Evolutionary conservation across 2,113 vertebrate genomes (phyloP).

Genomic region (Dromaius novaehollandiae): DNA sequence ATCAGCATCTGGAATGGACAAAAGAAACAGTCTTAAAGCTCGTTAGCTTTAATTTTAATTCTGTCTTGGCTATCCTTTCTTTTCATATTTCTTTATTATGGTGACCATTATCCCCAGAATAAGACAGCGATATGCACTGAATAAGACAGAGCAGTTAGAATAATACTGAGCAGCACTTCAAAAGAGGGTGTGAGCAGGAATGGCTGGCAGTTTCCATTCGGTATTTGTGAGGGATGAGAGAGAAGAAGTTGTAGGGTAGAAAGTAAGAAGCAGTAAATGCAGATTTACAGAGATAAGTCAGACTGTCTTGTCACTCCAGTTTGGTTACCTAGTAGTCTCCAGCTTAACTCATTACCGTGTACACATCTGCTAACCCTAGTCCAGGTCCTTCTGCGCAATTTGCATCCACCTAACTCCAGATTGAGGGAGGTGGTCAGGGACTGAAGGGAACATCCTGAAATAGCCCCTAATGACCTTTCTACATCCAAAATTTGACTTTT

Average conservation of each 20-base stretch:
- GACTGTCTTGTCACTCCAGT: background rate
- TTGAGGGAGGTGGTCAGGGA: background rate
- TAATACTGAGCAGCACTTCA: background rate
- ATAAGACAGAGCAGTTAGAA: background rate
- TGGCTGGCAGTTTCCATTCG: background rate
- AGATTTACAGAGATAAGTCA: background rate
- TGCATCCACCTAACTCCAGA: background rate
- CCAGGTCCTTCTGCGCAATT: background rate
- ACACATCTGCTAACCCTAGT: background rate
- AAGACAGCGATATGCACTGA: background rate
- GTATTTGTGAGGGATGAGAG: background rate
- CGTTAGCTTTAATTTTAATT: background rate
- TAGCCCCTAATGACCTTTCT: background rate
- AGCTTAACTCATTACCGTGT: background rate
- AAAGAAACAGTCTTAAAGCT: background rate
- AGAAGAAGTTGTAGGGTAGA: background rate
- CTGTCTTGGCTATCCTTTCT: background rate
- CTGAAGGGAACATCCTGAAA: background rate
- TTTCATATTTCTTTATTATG: background rate
- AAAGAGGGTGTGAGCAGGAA: background rate
- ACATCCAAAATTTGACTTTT: background rate
- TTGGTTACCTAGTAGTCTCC: background rate
- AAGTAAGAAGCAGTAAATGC: background rate
- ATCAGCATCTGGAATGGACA: background rate
- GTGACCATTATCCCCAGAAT: accelerated